These are phyloP conservation scores for Patagioenas fasciata DNA, from an alignment of 2,113 vertebrate species.

Conservation along the genomic window DNA sequence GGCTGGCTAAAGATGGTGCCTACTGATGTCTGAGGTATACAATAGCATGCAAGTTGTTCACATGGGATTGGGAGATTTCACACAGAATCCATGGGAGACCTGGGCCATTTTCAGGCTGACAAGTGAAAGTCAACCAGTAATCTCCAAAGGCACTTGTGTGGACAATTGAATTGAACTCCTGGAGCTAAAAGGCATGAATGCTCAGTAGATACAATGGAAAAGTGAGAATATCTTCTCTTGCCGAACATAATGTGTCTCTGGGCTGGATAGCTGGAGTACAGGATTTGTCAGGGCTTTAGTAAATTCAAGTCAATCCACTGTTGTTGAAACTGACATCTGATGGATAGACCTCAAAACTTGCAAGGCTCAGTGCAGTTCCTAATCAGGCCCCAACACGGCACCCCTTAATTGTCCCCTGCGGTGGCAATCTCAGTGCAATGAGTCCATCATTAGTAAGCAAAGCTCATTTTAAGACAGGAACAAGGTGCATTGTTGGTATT, in stretches of 20 bases:
- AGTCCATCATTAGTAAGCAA: background rate
- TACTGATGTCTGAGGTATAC: background rate
- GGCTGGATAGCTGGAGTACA: background rate
- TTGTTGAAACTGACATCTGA: background rate
- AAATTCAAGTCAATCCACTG: background rate
- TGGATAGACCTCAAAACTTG: background rate
- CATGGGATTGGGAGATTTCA: background rate
- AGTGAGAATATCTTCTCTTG: background rate
- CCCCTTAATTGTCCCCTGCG: background rate
- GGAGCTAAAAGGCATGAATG: background rate
- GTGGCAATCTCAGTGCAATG: background rate
- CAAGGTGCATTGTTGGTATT: background rate
- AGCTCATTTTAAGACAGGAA: background rate
- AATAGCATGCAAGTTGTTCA: background rate
- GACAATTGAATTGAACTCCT: background rate
- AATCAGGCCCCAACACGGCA: background rate
- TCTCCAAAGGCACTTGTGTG: background rate
- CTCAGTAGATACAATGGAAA: background rate
- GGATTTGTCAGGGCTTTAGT: background rate
- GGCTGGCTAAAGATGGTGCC: background rate
- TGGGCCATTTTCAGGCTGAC: background rate
- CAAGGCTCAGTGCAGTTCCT: background rate
- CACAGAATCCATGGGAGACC: background rate
- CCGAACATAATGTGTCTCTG: background rate
- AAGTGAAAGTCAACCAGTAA: background rate